A percentile compares a stretch with the other conserved stretches of the same genome.
Evolutionary conservation across 2,888 invertebrate genomes (phyloP).

Genomic region (Stegophylla sp.): DNA sequence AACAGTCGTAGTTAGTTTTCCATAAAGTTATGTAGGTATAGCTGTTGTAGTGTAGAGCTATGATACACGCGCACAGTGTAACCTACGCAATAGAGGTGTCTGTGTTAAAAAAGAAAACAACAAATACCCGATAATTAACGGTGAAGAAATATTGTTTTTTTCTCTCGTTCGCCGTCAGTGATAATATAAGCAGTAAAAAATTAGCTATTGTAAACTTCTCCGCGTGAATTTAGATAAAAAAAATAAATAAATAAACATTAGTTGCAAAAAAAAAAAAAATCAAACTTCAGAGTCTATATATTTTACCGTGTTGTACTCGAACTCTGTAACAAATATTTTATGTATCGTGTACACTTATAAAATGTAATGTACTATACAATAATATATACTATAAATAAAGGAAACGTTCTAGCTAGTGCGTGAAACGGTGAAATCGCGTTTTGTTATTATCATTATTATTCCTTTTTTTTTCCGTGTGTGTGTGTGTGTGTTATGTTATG

Average conservation of each 20-base stretch:
- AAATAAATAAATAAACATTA: not conserved
- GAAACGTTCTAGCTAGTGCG: constrained; percentile 2
- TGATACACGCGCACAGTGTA: not conserved
- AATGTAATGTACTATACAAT: too few species aligned
- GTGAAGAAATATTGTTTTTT: not conserved
- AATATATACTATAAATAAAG: too few species aligned
- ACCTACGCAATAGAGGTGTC: not conserved
- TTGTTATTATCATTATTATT: not conserved
- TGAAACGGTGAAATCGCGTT: constrained; percentile 33
- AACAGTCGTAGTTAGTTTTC: not conserved
- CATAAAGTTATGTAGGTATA: not conserved
- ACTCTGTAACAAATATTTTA: too few species aligned
- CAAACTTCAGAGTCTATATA: not conserved
- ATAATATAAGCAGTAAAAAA: not conserved
- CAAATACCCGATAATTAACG: not conserved
- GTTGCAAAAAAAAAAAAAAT: not conserved
- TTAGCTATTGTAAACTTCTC: not conserved
- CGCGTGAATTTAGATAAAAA: not conserved
- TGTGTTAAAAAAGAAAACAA: not conserved
- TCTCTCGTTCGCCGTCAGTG: not conserved
- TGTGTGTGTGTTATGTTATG: not conserved
- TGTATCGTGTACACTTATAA: too few species aligned
- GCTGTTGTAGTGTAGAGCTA: not conserved
- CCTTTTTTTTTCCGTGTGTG: not conserved
- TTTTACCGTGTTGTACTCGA: too few species aligned